Percentiles rank a stretch among this genome's conserved stretches.
Evolutionary conservation across 2,113 vertebrate genomes (phyloP).

Genomic region (Syngnathus typhle): DNA sequence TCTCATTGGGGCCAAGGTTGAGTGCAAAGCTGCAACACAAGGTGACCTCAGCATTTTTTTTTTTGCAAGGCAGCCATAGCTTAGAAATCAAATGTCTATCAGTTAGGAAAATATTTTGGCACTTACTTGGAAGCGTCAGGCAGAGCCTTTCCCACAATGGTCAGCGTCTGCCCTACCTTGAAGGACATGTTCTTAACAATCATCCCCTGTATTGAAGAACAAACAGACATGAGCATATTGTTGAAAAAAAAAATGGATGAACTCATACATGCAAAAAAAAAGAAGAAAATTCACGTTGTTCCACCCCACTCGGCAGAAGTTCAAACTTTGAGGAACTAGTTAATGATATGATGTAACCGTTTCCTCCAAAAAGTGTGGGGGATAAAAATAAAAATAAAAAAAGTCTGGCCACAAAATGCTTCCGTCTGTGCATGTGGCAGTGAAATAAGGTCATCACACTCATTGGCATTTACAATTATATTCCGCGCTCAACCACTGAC

Average conservation of each 20-base stretch:
- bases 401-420: constrained; percentile 3
- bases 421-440: not conserved
- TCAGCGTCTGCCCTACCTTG: constrained; percentile 71
- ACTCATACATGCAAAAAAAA: not conserved
- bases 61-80: not conserved
- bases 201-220: constrained; percentile 50
- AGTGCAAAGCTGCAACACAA: constrained; percentile 58
- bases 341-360: constrained; percentile 25
- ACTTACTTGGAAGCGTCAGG: constrained; percentile 62
- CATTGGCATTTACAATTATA: not conserved
- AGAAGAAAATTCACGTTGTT: no score
- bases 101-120: no score
- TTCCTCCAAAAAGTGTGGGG: constrained; percentile 18
- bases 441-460: not conserved
- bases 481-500: not conserved
- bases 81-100: no score
- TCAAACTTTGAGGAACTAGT: constrained; percentile 2
- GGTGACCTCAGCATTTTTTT: no score
- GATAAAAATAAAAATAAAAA: not conserved
- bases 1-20: constrained; percentile 57
- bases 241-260: not conserved
- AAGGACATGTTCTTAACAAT: constrained; percentile 72
- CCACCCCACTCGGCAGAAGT: no score
- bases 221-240: not conserved
- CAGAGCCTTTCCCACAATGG: constrained; percentile 52